Conservation (phyloP, 2,113 vertebrate genomes). For the Neopipo cinnamomea region DNA sequence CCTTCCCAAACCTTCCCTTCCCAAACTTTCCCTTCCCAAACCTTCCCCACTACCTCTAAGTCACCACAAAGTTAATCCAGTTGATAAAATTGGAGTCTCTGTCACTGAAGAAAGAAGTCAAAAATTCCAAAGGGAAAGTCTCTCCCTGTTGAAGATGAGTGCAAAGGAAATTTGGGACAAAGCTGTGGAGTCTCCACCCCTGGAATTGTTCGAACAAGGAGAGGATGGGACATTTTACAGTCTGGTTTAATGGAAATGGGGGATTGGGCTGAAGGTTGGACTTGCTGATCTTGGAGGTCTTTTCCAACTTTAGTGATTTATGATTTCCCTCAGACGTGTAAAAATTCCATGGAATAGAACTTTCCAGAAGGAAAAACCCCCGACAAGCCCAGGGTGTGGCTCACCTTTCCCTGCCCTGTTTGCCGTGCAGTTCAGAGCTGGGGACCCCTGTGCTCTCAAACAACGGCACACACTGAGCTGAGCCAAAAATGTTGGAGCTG, state of each 20-base stretch:
- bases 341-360: not conserved
- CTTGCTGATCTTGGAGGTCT: not conserved
- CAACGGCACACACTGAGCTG: too few relatives aligned
- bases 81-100: not conserved
- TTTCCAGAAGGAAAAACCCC: not conserved
- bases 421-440: not conserved
- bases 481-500: too few relatives aligned
- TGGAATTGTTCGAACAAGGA: not conserved
- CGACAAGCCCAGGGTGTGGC: not conserved
- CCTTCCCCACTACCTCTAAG: too few relatives aligned
- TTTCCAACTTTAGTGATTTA: not conserved
- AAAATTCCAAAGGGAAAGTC: not conserved
- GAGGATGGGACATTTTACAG: too few relatives aligned
- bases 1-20: too few relatives aligned
- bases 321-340: not conserved
- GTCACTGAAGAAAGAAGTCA: accelerated
- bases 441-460: not conserved
- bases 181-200: too few relatives aligned
- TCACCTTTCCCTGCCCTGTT: not conserved
- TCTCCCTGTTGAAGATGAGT: not conserved
- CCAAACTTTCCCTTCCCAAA: too few relatives aligned
- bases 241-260: not conserved
- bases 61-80: too few relatives aligned
- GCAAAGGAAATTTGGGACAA: not conserved
- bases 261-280: not conserved